Base-by-base conservation (phyloP, 2,113 vertebrate genomes). In the Oxygymnocypris stewartii region DNA sequence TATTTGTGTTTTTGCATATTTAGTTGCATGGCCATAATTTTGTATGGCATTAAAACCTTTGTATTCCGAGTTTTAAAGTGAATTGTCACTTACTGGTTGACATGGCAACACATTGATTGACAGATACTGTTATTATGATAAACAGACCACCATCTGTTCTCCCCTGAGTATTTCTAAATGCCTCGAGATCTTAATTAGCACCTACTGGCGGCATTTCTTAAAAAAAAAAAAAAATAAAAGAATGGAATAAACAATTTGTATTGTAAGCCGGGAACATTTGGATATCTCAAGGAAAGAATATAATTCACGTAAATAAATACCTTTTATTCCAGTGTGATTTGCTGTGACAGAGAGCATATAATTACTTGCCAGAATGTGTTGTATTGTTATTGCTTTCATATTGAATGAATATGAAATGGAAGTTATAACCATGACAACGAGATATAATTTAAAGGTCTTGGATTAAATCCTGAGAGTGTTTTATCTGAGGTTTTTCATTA, bases 141-240 rank as follows among this genome's bases (percentile, higher is more conserved):
- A 82, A 44, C 79, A 82, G 40, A 82, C 23, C 37, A 11, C 79
- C 79, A 65, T 82, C 79, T 82, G 79, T 47, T 82, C 37, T 31
- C 37, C 59, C 23, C 18, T 37, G 51, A 79, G 77, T 14, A 51
- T 31, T 77, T 77, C 75, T 31, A 77, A 77, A 51, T 28, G 42
- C 31, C 6, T 65, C 23, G 47, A 31, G n/a, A n/a, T 81, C n/a
- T 47, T 25, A 67, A 65, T 65, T 31, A 63, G 14, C 40, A 42
- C 57, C n/a, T 40, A 65, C 79, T 47, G 40, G 14, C 4, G 18
- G 23, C 59, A 82, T 25, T 25, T 67, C 14, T 67, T 25, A 18
- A 31, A 82, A 47, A 35, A 3, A 1, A 79, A 1, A n/a, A n/a
- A n/a, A n/a, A n/a, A 54, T 54, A 18, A 54, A 54, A 18, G 14